phyloP scores from a whole-genome alignment of 2,113 vertebrate species.

The Brachyhypopomus gauderio region DNA sequence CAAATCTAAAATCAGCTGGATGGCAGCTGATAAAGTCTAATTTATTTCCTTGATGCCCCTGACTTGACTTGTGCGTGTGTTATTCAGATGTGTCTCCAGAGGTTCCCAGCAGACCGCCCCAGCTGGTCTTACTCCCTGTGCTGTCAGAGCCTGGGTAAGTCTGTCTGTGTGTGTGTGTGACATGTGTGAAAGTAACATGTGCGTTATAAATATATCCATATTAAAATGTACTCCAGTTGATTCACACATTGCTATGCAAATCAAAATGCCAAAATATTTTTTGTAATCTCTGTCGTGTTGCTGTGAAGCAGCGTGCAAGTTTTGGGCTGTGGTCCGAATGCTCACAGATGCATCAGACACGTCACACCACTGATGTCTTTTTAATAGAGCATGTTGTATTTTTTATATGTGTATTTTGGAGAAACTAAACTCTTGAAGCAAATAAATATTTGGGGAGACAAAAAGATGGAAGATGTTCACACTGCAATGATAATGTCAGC shows the following conservation, averaged over 20 bases:
- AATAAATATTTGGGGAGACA: slow-evolving; percentile 62
- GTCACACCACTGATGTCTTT: slow-evolving; percentile 25
- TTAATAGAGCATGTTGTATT: slow-evolving; percentile 1
- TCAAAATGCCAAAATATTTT: slow-evolving; percentile 12
- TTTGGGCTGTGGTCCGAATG: slow-evolving; percentile 3
- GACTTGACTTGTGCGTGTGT: not conserved
- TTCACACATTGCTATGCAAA: not conserved
- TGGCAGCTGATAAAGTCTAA: not conserved
- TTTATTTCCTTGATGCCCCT: not conserved
- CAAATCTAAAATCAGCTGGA: not conserved
- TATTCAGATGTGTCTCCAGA: slow-evolving; percentile 89
- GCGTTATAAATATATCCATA: too few relatives aligned
- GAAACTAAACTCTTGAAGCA: slow-evolving; percentile 67
- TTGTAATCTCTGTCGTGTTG: not conserved
- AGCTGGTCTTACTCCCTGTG: slow-evolving; percentile 94
- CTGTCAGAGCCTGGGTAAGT: slow-evolving; percentile 92
- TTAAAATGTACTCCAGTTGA: too few relatives aligned
- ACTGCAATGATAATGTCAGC: slow-evolving; percentile 69
- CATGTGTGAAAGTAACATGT: not conserved
- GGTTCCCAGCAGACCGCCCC: slow-evolving; percentile 86
- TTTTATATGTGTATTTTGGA: slow-evolving; percentile 1
- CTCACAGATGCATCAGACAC: slow-evolving; percentile 26
- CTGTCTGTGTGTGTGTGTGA: not conserved
- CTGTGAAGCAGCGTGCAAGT: not conserved
- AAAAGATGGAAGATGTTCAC: slow-evolving; percentile 66